Conservation (phyloP, 2,888 invertebrate species). For the Melikaiella ostensackeni region DNA sequence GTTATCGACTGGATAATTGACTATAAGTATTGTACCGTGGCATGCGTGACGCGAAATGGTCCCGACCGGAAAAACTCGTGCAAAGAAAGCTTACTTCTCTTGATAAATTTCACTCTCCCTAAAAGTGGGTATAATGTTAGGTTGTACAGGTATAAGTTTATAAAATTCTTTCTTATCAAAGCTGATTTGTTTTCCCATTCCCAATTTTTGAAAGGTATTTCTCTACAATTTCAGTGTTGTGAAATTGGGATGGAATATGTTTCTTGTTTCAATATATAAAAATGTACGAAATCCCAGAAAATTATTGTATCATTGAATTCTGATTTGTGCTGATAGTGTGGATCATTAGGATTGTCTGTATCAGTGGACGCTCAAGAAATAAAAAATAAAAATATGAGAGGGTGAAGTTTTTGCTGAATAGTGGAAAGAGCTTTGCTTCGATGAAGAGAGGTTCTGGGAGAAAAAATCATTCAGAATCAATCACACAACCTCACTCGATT, state of each 20-base stretch:
- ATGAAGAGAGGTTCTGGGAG: constrained; percentile 10
- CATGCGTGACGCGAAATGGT: constrained; percentile 66
- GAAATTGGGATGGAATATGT: not conserved
- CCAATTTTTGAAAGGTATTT: not conserved
- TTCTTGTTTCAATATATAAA: constrained; percentile 15
- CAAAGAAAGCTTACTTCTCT: constrained; percentile 47
- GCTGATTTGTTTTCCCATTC: constrained; percentile 45
- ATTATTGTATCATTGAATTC: constrained; percentile 15
- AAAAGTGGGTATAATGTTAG: constrained; percentile 48
- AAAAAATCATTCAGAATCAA: constrained; percentile 31
- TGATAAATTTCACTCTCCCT: constrained; percentile 47
- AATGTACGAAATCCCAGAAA: constrained; percentile 14
- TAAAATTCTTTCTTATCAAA: constrained; percentile 53
- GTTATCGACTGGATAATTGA: constrained; percentile 60
- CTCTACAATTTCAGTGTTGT: not conserved
- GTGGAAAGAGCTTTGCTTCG: constrained; percentile 27
- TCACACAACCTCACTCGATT: constrained; percentile 9
- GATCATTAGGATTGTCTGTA: constrained; percentile 19
- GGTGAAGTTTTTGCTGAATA: not conserved
- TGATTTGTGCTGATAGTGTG: constrained; percentile 16
- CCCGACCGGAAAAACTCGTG: constrained; percentile 61
- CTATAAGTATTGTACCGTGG: constrained; percentile 68
- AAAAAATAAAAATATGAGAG: not conserved
- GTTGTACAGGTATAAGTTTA: constrained; percentile 48
- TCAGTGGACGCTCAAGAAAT: not conserved